Evolutionary conservation across 2,888 invertebrate genomes (phyloP).

Genomic region (Ormyrus nitidulus): DNA sequence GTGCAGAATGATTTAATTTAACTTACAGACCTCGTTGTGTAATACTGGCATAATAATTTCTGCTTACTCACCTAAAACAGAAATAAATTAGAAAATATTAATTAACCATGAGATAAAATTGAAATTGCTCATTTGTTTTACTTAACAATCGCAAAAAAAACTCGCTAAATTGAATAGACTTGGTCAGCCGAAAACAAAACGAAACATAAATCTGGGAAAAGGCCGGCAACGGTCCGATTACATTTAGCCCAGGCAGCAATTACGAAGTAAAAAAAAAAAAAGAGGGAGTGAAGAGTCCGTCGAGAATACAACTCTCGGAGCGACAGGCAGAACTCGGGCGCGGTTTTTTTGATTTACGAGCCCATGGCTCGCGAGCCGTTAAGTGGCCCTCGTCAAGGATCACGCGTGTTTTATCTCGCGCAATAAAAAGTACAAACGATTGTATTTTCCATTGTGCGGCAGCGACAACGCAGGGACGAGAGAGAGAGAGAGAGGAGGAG

Average conservation of each 20-base stretch:
- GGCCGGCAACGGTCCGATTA: constrained; percentile 8
- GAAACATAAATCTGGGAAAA: too few species aligned
- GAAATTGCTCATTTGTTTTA: background rate
- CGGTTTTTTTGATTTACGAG: constrained; percentile 41
- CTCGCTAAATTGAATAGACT: too few species aligned
- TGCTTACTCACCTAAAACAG: too few species aligned
- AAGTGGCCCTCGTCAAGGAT: too few species aligned
- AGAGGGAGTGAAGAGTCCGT: background rate
- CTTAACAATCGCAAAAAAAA: background rate
- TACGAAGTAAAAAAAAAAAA: background rate
- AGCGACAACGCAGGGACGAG: too few species aligned
- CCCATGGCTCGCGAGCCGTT: background rate
- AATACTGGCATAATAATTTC: too few species aligned
- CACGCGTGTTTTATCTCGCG: background rate
- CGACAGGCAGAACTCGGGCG: background rate
- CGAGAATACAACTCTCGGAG: background rate
- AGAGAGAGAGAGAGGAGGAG: background rate
- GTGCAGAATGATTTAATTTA: too few species aligned
- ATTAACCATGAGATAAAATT: too few species aligned
- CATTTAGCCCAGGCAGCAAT: background rate
- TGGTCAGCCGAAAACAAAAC: too few species aligned
- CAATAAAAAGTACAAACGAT: constrained; percentile 40
- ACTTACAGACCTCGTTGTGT: too few species aligned
- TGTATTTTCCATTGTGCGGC: constrained; percentile 14
- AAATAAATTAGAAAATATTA: too few species aligned